Evolutionary conservation across 92 coral and sea anemone genomes (phyloP).

Genomic region (Muricea muricata): DNA sequence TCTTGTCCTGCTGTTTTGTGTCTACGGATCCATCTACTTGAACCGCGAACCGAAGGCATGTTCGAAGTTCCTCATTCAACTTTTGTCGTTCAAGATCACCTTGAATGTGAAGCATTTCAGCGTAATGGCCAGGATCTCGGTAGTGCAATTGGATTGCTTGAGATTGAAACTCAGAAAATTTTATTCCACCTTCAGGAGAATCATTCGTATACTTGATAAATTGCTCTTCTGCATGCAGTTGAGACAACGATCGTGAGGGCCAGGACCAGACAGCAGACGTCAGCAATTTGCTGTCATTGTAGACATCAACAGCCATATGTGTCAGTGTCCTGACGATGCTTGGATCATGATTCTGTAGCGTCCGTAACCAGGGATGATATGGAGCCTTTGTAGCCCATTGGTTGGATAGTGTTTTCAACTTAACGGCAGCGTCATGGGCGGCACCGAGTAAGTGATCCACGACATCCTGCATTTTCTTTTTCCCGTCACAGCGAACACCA

Average conservation of each 20-base stretch:
- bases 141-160: neutral
- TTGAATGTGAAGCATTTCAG: neutral
- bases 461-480: no score
- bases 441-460: no score
- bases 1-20: no score
- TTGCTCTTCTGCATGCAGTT: neutral
- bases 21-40: constrained; percentile 10
- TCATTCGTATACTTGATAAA: neutral
- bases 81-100: neutral
- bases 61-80: constrained; percentile 1
- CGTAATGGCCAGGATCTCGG: neutral
- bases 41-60: neutral
- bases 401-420: neutral
- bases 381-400: neutral
- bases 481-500: no score
- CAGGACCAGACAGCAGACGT: constrained; percentile 10
- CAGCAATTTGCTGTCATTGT: constrained; percentile 17
- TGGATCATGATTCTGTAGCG: neutral
- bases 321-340: neutral
- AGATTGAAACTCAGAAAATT: neutral
- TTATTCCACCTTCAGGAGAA: neutral
- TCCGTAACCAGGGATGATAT: constrained; percentile 18
- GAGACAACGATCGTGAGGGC: no score
- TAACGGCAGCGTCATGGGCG: neutral
- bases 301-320: neutral